Base-by-base conservation (phyloP, 2,797 vertebrate species). In the Synanceia verrucosa region DNA sequence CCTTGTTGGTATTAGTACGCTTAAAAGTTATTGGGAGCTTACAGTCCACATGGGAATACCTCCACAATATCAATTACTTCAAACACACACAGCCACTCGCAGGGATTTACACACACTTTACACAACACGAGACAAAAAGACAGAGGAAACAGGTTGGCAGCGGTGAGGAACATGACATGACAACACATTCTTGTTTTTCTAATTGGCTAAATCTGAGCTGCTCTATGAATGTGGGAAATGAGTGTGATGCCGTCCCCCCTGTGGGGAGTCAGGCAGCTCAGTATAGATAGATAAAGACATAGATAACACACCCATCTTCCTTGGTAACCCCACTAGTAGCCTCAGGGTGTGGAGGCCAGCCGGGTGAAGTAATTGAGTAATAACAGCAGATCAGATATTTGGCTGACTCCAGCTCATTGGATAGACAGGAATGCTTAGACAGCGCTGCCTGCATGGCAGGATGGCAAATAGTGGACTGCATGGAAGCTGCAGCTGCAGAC, bases 11-110 rank as follows among this genome's bases (percentile, higher is more conserved):
- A 88, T 89, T 89, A 88, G 65, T 69, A 80, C 5, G 34, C 67
- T 76, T 88, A 89, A 91, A 93, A 91, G 82, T 92, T 90, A 79
- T 87, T 82, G 83, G 74, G 75, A 87, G 83, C 84, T 86, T 83
- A 81, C 69, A 65, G 83, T 81, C 74, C 88, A 60, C 66, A 29
- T 64, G 82, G 90, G 89, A 89, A 87, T 88, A 78, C 76, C 88
- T 85, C 86, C 81, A 86, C 74, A 50, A 65, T 78, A 89, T 85
- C 79, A 84, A 68, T 85, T 84, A 88, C 82, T 85, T 87, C 72
- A 84, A 80, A 86, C 78, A 70, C 84, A 70, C 61, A 21, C 65
- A 48, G 65, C 41, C 72, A 28, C 55, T 84, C 50, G 18, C 47
- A 43, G 74, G 75, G 78, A 76, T 82, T 83, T 64, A 64, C 48